These are phyloP conservation scores for Selenia dentaria DNA, from an alignment of 2,888 invertebrate species.

Conservation along the genomic window DNA sequence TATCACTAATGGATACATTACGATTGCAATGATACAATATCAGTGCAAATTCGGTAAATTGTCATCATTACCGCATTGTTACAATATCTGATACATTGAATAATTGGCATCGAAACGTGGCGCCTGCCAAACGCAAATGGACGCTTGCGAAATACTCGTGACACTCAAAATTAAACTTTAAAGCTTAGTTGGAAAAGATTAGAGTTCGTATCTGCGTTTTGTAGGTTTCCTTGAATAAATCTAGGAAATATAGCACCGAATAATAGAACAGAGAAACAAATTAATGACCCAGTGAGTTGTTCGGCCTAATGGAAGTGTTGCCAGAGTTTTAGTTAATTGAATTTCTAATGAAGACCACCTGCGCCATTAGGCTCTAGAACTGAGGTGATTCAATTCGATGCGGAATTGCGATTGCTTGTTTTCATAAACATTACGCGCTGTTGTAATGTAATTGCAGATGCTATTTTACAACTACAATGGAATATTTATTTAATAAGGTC, in stretches of 20 bases:
- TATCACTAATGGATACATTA: conserved; percentile 13
- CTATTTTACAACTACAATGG: too few species aligned
- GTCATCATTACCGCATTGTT: conserved; percentile 22
- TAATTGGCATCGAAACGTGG: conserved; percentile 12
- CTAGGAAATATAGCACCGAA: conserved; percentile 13
- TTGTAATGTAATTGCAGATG: too few species aligned
- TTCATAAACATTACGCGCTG: background rate
- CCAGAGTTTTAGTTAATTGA: conserved; percentile 26
- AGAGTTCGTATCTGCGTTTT: background rate
- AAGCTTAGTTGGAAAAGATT: background rate
- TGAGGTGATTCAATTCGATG: conserved; percentile 2
- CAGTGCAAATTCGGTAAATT: conserved; percentile 18
- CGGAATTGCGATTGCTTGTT: conserved; percentile 5
- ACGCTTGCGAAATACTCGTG: conserved; percentile 7
- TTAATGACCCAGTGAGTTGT: conserved; percentile 26
- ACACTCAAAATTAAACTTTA: conserved; percentile 5
- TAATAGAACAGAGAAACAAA: conserved; percentile 18
- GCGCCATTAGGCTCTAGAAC: conserved; percentile 16
- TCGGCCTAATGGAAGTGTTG: conserved; percentile 25
- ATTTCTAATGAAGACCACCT: conserved; percentile 35
- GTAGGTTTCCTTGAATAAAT: conserved; percentile 5
- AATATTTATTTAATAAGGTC: too few species aligned
- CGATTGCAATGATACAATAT: conserved; percentile 11
- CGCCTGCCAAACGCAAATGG: conserved; percentile 9
- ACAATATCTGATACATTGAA: conserved; percentile 12